phyloP scores from a whole-genome alignment of 1,140 invertebrate genomes.

The Euura saliciscinereae region DNA sequence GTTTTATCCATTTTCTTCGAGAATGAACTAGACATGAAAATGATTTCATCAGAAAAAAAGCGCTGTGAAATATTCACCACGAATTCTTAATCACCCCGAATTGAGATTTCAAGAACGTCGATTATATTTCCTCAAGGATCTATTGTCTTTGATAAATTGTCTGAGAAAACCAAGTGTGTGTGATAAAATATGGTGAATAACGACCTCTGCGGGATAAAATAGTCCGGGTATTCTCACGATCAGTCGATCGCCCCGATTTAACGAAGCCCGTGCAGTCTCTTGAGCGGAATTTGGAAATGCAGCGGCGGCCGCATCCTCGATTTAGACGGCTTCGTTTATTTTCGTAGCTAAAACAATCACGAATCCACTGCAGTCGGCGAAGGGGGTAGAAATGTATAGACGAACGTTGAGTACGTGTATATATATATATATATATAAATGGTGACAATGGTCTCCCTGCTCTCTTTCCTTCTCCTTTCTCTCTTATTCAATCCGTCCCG shows the following conservation, averaged over 20 bases:
- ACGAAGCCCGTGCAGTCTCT: neutral
- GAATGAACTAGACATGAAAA: too few species aligned
- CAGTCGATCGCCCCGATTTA: conserved; percentile 3
- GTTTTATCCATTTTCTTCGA: too few species aligned
- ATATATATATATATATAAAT: neutral
- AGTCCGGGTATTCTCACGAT: neutral
- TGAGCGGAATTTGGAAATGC: conserved; percentile 3
- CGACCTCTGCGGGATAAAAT: neutral
- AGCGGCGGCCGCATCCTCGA: conserved; percentile 1
- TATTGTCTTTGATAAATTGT: too few species aligned
- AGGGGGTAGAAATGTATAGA: neutral
- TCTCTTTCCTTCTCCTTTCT: neutral
- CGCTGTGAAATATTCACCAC: too few species aligned
- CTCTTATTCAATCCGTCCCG: neutral
- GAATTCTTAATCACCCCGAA: too few species aligned
- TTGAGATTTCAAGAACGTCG: too few species aligned
- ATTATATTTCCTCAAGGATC: too few species aligned
- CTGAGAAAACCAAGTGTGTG: too few species aligned
- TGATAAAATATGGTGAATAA: neutral
- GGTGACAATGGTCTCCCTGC: neutral
- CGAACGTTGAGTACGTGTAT: neutral
- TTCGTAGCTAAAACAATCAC: conserved; percentile 7
- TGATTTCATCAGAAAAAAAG: too few species aligned
- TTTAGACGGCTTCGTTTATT: conserved; percentile 7
- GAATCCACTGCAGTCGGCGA: neutral